Evolutionary conservation across 2,797 vertebrate species (phyloP).

Genomic region (Spinibarbus caldwelli): DNA sequence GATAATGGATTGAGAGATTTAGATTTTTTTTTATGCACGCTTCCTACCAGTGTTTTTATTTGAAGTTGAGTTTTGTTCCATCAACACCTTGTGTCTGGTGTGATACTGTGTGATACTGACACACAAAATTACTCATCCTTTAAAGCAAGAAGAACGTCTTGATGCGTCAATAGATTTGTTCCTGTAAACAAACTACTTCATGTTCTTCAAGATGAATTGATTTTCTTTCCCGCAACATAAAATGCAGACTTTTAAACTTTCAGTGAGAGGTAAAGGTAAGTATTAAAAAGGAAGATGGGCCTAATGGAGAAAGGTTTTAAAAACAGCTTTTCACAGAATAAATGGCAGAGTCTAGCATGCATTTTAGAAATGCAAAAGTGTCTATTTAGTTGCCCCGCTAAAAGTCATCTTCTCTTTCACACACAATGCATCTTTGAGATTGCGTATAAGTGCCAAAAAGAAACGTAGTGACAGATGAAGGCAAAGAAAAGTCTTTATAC

Average conservation of each 20-base stretch:
- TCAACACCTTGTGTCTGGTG: neutral
- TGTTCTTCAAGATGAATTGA: slow-evolving; percentile 20
- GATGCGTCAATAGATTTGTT: slow-evolving; percentile 1
- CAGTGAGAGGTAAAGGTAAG: neutral
- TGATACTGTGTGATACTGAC: neutral
- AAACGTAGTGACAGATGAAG: neutral
- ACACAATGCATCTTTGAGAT: slow-evolving; percentile 20
- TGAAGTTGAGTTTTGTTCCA: slow-evolving; percentile 10
- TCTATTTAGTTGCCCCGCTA: neutral
- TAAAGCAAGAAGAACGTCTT: slow-evolving; percentile 8
- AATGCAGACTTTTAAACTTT: neutral
- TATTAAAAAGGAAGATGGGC: neutral
- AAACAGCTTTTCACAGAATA: slow-evolving; percentile 1
- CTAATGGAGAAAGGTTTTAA: slow-evolving; percentile 1
- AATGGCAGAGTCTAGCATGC: neutral
- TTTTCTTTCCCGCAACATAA: neutral
- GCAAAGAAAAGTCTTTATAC: neutral
- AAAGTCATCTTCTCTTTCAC: slow-evolving; percentile 12
- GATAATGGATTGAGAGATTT: neutral
- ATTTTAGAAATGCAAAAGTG: neutral
- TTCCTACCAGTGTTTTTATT: neutral
- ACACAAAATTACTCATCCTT: slow-evolving; percentile 6
- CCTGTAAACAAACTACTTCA: slow-evolving; percentile 29
- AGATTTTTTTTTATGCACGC: neutral
- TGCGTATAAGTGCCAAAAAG: neutral